Evolutionary conservation across 1,140 invertebrate genomes (phyloP).

Genomic region (Tetramorium parvispinum): DNA sequence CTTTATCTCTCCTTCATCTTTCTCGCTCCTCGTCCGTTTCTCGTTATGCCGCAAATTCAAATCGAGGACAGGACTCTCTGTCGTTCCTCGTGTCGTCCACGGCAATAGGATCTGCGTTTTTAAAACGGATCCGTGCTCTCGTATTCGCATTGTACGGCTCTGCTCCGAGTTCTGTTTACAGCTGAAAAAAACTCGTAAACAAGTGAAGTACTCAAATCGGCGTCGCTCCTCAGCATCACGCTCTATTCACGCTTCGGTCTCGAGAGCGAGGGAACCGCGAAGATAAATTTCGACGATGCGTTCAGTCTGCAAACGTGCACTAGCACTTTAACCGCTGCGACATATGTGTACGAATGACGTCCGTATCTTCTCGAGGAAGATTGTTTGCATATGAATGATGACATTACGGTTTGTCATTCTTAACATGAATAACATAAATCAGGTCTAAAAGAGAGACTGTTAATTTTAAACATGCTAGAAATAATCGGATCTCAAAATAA

Average conservation of each 20-base stretch:
- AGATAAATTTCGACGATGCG: neutral
- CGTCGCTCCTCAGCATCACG: neutral
- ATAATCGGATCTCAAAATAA: neutral
- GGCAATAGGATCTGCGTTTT: conserved; percentile 18
- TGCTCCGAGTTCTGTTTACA: conserved; percentile 17
- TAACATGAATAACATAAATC: neutral
- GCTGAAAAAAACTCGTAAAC: conserved; percentile 27
- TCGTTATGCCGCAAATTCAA: conserved; percentile 46
- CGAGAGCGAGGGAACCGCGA: neutral
- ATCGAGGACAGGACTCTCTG: conserved; percentile 9
- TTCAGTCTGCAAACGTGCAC: neutral
- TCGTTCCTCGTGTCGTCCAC: conserved; percentile 1
- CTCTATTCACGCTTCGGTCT: conserved; percentile 15
- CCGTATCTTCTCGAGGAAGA: neutral
- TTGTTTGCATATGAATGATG: neutral
- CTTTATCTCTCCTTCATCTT: conserved; percentile 64
- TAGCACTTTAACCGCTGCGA: neutral
- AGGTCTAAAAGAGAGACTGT: conserved; percentile 1
- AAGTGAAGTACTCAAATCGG: conserved; percentile 9
- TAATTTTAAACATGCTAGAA: neutral
- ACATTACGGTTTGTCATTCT: neutral
- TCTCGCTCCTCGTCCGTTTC: conserved; percentile 53
- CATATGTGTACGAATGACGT: neutral
- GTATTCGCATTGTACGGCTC: conserved; percentile 27
- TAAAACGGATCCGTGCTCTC: conserved; percentile 12